Evolutionary conservation across 2,797 vertebrate species (phyloP), one percentile per base, ranked within the genome.

Genomic region (Triplophysa yarkandensis): DNA sequence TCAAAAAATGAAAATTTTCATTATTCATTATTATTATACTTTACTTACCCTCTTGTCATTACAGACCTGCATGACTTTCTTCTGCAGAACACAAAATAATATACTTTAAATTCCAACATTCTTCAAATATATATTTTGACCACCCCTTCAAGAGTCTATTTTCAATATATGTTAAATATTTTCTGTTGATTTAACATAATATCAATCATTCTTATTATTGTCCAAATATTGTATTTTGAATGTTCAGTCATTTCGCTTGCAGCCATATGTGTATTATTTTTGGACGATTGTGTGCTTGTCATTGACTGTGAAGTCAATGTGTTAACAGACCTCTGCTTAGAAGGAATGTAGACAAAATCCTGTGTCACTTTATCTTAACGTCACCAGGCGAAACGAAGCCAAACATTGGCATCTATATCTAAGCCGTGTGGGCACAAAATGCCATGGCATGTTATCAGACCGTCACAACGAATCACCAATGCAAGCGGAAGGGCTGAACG

Each of bases 371-470:
- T 83, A n/a, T 81, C 86, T 92, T 86, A 90, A 78, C 71, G 77
- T 91, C 88, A 90, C 76, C 0, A 30, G 74, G 69, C 63, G 83
- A 85, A 87, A 85, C 79, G 83, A 90, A 88, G 81, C 72, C 83
- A 50, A 86, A 88, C 89, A 83, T 79, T 79, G 86, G 89, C 86
- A 57, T 86, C 81, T 68, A 68, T 81, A 28, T 80, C 86, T 75
- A 82, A 86, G 90, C 88, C 86, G 85, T 79, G 82, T 87, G 89
- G 88, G 86, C 87, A 86, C 85, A 84, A 89, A 89, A 91, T 92
- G 91, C 90, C 91, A 91, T 80, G 75, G 83, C 87, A 80, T 82
- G 88, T 92, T 89, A 90, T 66, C 77, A 32, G 39, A 79, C 71
- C 77, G 63, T 71, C 86, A 83, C 85, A 82, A 74, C 69, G 75